These are phyloP conservation scores for Parotocinclus haroldoi DNA, from an alignment of 2,797 vertebrate species.

Conservation along the genomic window DNA sequence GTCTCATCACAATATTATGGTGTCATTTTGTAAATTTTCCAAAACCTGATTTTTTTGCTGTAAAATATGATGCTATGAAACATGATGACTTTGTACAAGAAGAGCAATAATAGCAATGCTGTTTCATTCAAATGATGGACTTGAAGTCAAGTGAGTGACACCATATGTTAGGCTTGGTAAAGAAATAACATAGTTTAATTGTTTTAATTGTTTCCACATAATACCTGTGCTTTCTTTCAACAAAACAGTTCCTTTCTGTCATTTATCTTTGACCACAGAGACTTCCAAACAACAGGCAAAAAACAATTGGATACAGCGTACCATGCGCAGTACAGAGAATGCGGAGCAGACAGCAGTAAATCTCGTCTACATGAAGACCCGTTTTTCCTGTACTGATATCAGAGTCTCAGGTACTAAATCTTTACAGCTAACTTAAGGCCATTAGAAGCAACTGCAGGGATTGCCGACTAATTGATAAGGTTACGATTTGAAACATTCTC, in stretches of 20 bases:
- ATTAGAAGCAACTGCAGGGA: conserved; percentile 55
- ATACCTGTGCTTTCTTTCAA: conserved; percentile 11
- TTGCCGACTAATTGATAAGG: conserved; percentile 62
- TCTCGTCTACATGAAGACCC: conserved; percentile 44
- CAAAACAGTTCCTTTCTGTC: conserved; percentile 14
- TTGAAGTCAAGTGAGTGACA: neutral
- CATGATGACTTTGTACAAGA: neutral
- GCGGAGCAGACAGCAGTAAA: conserved; percentile 45
- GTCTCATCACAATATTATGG: too few species aligned
- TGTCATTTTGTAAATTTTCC: too few species aligned
- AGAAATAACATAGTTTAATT: conserved; percentile 25
- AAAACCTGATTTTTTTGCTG: too few species aligned
- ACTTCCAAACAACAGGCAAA: conserved; percentile 21
- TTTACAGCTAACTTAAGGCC: conserved; percentile 45
- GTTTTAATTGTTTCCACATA: conserved; percentile 20
- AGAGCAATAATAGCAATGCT: too few species aligned
- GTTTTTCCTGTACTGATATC: conserved; percentile 50
- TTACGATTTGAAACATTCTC: conserved; percentile 58
- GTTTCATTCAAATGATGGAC: neutral
- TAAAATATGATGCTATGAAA: too few species aligned
- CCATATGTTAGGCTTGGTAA: neutral
- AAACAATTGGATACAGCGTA: conserved; percentile 36
- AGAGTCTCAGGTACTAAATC: conserved; percentile 50
- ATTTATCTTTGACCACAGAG: conserved; percentile 17
- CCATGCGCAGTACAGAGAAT: conserved; percentile 25